Evolutionary conservation across 2,113 vertebrate genomes (phyloP), one percentile per base, ranked within the genome.

Genomic region (Egretta garzetta): DNA sequence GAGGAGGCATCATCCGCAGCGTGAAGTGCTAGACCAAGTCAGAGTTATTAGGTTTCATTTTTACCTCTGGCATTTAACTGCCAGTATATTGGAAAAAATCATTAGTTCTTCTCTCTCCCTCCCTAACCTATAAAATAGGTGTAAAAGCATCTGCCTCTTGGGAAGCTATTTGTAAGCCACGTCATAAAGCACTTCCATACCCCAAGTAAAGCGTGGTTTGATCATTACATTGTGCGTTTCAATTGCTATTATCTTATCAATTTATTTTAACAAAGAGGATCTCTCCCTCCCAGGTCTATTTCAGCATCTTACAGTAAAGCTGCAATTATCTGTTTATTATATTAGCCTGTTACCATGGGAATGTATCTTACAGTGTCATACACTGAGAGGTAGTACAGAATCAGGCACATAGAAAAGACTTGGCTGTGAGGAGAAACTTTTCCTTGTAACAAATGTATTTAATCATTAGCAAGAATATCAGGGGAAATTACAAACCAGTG

Each of bases 191-290:
- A 62, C 52, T 96, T 88, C 56, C 35, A 74, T 33, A 86, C 56
- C 79, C 75, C 15, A 22, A 55, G 43, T 49, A 64, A 67, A 71
- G 52, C 4, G 2, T 52, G 70, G 52, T 85, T 96, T 74, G 67
- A 75, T 66, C 85, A 67, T 80, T 90, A 74, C 24, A 16, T 23
- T 47, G 28, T 67, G 47, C 2, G 0, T 76, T 85, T 79, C 71
- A 74, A 24, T n/a, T 77, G 58, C 67, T 67, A 43, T 93, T 86
- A 90, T 68, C 47, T 81, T 58, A 24, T 41, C 80, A 88, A 80
- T 95, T 85, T 86, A 80, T 94, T 91, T 95, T 71, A 93, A 92
- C 63, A 88, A 82, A 80, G 39, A 92, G 66, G 33, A 35, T 70
- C 47, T 93, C 39, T 88, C 26, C n/a, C 23, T 77, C 67, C 52